Base-by-base conservation (phyloP, 2,888 invertebrate species). In the Aporophyla nigra region DNA sequence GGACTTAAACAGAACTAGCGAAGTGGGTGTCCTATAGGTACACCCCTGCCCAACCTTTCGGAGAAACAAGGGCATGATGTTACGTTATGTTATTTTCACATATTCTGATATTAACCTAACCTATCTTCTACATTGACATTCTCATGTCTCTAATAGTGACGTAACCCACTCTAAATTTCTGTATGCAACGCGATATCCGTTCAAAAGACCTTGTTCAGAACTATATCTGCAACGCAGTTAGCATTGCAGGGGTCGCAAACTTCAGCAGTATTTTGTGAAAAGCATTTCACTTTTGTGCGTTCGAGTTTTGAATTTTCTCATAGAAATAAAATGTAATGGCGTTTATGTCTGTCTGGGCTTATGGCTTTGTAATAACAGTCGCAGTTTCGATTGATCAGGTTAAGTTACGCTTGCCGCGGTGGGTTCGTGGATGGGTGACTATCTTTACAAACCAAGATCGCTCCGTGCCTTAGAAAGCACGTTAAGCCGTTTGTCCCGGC, bases 171-270 rank as follows among this genome's bases (percentile, higher is more conserved):
- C 24, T 14, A 21, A 66, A 66, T 73, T 56, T 70, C 40, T 58
- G 46, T 59, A 65, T 68, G 27, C 83, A 51, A 51, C 21, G 63
- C 54, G 10, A 40, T 43, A 46, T 14, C 53, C 43, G 40, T 24
- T 67, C 40, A 24, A 56, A 71, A 79, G 56, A 78, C 83, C 71
- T 71, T 58, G 66, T 43, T n/a, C 33, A 14, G 51, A 68, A 72
- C 61, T 72, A 68, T 12, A 72, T 83, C 81, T 83, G 81, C 84
- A 81, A 56, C 61, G 59, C 68, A 78, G 78, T 71, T 56, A 72
- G 62, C 71, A 77, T 58, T 73, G 83, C 72, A 72, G 69, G 5
- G 65, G 12, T 77, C 33, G 24, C n/a, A 54, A 68, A 71, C 62
- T 76, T 68, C 16, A 33, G n/a, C 5, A 75, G 5, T 1, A 24